Percentiles rank a stretch among this genome's conserved stretches.
These are phyloP conservation scores for Erynnis tages DNA, from an alignment of 2,888 invertebrate genomes.

Conservation along the genomic window DNA sequence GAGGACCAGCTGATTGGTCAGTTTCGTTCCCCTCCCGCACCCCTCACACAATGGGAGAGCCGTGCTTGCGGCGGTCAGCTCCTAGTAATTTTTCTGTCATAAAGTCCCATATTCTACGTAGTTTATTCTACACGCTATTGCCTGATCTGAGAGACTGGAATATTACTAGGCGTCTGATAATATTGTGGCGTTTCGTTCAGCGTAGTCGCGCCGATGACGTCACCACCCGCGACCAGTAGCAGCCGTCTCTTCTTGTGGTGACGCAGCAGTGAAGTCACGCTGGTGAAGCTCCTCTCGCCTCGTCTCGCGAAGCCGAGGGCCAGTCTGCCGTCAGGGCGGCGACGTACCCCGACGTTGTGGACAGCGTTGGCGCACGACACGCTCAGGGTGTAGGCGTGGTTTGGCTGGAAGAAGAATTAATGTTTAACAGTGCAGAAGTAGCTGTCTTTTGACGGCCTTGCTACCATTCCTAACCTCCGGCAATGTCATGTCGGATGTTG, in stretches of 20 bases:
- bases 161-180: constrained; percentile 65
- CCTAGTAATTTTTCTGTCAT: not conserved
- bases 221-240: constrained; percentile 74
- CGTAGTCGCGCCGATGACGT: constrained; percentile 74
- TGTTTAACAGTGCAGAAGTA: too few species aligned
- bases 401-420: constrained; percentile 47
- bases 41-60: too few species aligned
- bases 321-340: constrained; percentile 75
- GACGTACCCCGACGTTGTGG: constrained; percentile 81
- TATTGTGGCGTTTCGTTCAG: constrained; percentile 68
- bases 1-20: too few species aligned
- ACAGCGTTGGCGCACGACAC: constrained; percentile 76
- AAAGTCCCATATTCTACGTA: not conserved
- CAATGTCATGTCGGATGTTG: too few species aligned
- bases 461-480: not conserved
- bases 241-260: constrained; percentile 79
- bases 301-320: constrained; percentile 79
- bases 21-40: too few species aligned
- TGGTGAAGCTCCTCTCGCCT: constrained; percentile 76
- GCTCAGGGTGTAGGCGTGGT: constrained; percentile 78
- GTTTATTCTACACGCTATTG: not conserved
- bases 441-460: too few species aligned
- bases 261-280: constrained; percentile 74
- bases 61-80: too few species aligned
- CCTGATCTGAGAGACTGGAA: constrained; percentile 43